Base-by-base conservation (phyloP, 23 tunicate genomes). In the Phallusia fumigata region DNA sequence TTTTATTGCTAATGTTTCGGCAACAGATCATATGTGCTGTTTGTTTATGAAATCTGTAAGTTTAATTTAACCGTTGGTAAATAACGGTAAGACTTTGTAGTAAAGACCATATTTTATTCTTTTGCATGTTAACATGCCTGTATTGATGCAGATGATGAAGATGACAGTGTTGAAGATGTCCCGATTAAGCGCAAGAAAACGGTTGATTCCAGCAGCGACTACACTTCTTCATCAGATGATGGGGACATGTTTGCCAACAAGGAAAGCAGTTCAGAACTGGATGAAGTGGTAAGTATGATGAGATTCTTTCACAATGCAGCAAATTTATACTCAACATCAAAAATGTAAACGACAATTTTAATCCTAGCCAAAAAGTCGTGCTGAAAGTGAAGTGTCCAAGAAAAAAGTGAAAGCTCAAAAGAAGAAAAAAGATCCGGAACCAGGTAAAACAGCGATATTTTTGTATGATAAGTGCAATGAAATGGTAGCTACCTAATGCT, bases 201-300 rank as follows among this genome's bases (percentile, higher is more conserved):
- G 19, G 5, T 52, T 47, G 18, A 75, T 18, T 58, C 82, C 22
- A 80, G 90, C 52, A 76, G 53, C 36, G 64, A 79, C 30, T 65
- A 47, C 30, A 35, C 87, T 0, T 32, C n/a, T n/a, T n/a, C 53
- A 15, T 74, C 73, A 31, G 87, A 88, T 72, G 40, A 83, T 35
- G 82, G 2, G 0, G 88, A 84, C 3, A 28, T 89, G 78, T 89
- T 89, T 79, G 94, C 79, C 19, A 52, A 84, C 19, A 53, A 51
- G 15, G 24, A 74, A 21, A 32, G 32, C 44, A 36, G 64, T 51
- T 58, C 69, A 58, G 84, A 75, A 65, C 53, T 50, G 18, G 51
- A 79, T 32, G 76, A 78, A 12, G 80, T 44, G 36, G 82, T 36
- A 18, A 26, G 30, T 77, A 31, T n/a, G n/a, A n/a, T n/a, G n/a